Evolutionary conservation across 2,113 vertebrate genomes (phyloP).

Genomic region (Oceanites oceanicus): DNA sequence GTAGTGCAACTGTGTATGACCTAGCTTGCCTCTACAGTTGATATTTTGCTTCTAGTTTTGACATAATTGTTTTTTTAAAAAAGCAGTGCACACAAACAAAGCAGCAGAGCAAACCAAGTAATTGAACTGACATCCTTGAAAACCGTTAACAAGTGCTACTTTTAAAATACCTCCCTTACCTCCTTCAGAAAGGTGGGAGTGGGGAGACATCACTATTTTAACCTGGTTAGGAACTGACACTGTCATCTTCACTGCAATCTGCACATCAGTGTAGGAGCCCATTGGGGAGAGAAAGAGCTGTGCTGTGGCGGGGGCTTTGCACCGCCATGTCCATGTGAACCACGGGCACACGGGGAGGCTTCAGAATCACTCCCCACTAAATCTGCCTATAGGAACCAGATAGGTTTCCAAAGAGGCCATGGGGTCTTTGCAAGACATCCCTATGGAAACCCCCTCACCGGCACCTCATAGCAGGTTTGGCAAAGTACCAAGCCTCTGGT

Average conservation of each 20-base stretch:
- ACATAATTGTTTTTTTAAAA: background rate
- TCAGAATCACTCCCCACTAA: background rate
- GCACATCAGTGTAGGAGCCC: background rate
- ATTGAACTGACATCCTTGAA: background rate
- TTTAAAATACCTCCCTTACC: background rate
- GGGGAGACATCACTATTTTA: background rate
- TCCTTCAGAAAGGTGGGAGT: background rate
- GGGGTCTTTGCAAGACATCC: background rate
- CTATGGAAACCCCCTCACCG: background rate
- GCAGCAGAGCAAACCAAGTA: background rate
- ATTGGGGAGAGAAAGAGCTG: background rate
- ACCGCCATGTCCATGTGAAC: background rate
- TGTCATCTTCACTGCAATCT: background rate
- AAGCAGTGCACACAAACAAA: background rate
- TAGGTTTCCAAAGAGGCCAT: background rate
- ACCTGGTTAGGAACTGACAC: background rate
- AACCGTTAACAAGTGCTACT: background rate
- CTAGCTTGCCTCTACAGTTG: constrained; percentile 14
- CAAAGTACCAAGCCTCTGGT: background rate
- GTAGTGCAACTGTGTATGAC: background rate
- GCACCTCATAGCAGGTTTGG: background rate
- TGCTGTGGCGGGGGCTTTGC: background rate
- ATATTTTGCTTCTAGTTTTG: constrained; percentile 30
- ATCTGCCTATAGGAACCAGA: background rate
- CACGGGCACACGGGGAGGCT: rapidly evolving